Conservation (phyloP, 2,888 invertebrate genomes). For the Selenia dentaria region DNA sequence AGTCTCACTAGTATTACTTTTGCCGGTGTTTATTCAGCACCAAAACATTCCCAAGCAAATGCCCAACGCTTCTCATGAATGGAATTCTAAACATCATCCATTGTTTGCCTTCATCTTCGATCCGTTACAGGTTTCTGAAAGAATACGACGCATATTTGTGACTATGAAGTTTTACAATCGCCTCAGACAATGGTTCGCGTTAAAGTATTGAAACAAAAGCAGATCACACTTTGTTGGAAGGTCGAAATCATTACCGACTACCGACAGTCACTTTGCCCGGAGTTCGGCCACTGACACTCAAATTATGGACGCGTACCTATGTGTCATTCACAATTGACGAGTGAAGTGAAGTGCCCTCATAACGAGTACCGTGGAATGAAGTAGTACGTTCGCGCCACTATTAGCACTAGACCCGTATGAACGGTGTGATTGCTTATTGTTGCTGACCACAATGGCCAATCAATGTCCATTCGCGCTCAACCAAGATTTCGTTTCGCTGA, state of each 20-base stretch:
- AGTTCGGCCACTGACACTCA: constrained; percentile 4
- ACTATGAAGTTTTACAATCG: neutral
- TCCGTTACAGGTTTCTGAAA: neutral
- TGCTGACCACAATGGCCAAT: constrained; percentile 68
- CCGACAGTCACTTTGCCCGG: constrained; percentile 2
- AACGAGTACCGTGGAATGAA: constrained; percentile 51
- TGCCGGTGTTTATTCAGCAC: too few relatives aligned
- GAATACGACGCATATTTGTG: neutral
- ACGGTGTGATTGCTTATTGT: constrained; percentile 69
- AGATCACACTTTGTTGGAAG: constrained; percentile 7
- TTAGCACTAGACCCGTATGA: constrained; percentile 55
- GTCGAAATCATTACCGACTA: constrained; percentile 11
- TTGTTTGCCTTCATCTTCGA: constrained; percentile 10
- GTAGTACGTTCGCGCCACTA: constrained; percentile 51
- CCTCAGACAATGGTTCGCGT: constrained; percentile 3
- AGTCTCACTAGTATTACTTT: too few relatives aligned
- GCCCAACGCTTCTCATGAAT: constrained; percentile 5
- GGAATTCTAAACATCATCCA: constrained; percentile 13
- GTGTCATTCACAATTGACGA: constrained; percentile 32
- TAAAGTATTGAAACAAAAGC: constrained; percentile 8
- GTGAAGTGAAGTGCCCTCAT: constrained; percentile 41
- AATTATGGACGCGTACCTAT: constrained; percentile 20
- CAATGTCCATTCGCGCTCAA: constrained; percentile 55
- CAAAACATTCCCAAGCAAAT: neutral
- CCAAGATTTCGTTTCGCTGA: constrained; percentile 48